Conservation (phyloP, 2,888 invertebrate genomes). For the Acanthopleura granulata region DNA sequence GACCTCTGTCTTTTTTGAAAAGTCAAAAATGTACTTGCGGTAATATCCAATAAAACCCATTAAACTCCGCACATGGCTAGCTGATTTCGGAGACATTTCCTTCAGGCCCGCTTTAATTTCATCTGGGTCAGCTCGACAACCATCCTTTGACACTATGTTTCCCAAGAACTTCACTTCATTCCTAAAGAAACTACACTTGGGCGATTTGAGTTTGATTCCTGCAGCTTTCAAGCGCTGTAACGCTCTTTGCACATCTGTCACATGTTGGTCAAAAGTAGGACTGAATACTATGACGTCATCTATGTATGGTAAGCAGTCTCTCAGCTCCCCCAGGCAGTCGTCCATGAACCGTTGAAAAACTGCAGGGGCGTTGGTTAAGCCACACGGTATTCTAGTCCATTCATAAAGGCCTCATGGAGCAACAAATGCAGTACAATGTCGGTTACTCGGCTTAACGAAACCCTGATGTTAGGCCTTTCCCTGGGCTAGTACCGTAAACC, state of each 20-base stretch:
- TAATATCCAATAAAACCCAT: neutral
- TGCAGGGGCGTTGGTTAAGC: conserved; percentile 1
- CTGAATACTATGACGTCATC: neutral
- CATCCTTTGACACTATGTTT: neutral
- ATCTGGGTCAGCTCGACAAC: neutral
- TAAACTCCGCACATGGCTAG: neutral
- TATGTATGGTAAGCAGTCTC: neutral
- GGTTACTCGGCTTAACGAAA: neutral
- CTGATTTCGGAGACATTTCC: neutral
- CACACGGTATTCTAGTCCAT: neutral
- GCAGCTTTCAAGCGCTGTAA: neutral
- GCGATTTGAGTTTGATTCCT: neutral
- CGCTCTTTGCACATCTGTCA: neutral
- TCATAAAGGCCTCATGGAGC: neutral
- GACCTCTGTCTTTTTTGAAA: neutral
- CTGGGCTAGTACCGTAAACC: neutral
- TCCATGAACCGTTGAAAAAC: neutral
- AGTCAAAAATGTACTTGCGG: neutral
- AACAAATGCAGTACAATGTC: neutral
- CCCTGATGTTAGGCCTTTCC: neutral
- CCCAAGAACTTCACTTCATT: neutral
- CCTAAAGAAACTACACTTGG: neutral
- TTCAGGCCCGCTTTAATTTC: neutral
- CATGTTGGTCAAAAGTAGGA: neutral
- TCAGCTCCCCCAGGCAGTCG: neutral